Percentiles rank a stretch among this genome's conserved stretches.
Evolutionary conservation across 1,140 invertebrate species (phyloP).

Genomic region (Nylanderia fulva): DNA sequence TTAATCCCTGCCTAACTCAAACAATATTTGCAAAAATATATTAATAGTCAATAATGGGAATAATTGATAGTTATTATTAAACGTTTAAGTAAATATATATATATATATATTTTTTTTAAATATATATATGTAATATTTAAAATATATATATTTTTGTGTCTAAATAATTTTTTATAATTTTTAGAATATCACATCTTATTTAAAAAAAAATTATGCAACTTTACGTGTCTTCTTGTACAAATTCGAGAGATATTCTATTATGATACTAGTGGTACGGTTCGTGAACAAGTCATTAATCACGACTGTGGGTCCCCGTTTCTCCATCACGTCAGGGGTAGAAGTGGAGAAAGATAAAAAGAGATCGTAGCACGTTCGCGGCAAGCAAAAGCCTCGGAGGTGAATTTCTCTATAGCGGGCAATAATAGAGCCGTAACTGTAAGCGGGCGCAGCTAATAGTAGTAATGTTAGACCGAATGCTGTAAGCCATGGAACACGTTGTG

Average conservation of each 20-base stretch:
- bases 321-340: slow-evolving; percentile 62
- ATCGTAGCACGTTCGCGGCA: slow-evolving; percentile 66
- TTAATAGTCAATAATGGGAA: neutral
- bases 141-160: too few species aligned
- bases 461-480: slow-evolving; percentile 77
- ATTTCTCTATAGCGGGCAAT: slow-evolving; percentile 75
- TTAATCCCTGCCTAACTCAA: neutral
- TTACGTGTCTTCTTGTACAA: slow-evolving; percentile 62
- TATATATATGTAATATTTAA: too few species aligned
- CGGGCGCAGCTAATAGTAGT: slow-evolving; percentile 82
- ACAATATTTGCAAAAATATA: neutral
- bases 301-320: slow-evolving; percentile 74
- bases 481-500: slow-evolving; percentile 28
- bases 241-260: slow-evolving; percentile 70
- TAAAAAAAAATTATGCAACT: neutral
- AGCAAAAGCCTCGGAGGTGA: slow-evolving; percentile 70
- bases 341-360: slow-evolving; percentile 58
- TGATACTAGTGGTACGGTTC: slow-evolving; percentile 67
- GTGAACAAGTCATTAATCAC: slow-evolving; percentile 82
- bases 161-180: too few species aligned
- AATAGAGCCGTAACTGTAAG: slow-evolving; percentile 79
- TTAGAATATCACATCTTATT: too few species aligned
- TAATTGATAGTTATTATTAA: neutral
- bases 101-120: too few species aligned
- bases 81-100: neutral